These are phyloP conservation scores for Perizoma flavofasciatum DNA, from an alignment of 2,888 invertebrate genomes.

Conservation along the genomic window DNA sequence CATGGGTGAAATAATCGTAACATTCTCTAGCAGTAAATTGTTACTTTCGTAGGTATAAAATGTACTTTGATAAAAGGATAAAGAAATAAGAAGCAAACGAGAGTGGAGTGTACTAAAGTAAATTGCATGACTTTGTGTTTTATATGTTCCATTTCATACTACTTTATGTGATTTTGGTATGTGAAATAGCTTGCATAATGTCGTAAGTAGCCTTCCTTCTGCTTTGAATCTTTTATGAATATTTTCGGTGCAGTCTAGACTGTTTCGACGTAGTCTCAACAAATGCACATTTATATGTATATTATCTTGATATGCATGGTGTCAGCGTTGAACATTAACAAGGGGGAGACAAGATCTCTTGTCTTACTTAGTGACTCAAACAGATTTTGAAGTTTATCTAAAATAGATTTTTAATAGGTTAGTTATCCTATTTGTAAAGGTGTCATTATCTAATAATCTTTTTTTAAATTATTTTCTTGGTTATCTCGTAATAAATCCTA, in stretches of 20 bases:
- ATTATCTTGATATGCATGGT: too few species aligned
- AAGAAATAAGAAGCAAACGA: constrained; percentile 9
- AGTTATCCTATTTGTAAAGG: too few species aligned
- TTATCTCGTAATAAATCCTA: too few species aligned
- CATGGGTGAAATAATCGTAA: neutral
- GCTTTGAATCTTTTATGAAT: constrained; percentile 21
- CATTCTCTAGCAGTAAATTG: constrained; percentile 8
- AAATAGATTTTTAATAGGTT: too few species aligned
- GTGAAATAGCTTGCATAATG: constrained; percentile 9
- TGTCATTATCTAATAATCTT: too few species aligned
- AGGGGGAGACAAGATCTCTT: too few species aligned
- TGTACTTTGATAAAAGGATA: constrained; percentile 9
- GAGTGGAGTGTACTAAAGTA: constrained; percentile 13
- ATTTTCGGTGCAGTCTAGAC: constrained; percentile 16
- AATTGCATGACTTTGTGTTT: constrained; percentile 23
- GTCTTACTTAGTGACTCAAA: too few species aligned
- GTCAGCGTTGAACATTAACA: too few species aligned
- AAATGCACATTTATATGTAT: neutral
- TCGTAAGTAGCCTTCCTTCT: constrained; percentile 12
- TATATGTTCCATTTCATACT: constrained; percentile 15
- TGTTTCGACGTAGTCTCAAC: constrained; percentile 6
- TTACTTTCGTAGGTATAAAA: constrained; percentile 6
- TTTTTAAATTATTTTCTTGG: too few species aligned
- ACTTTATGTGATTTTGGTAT: constrained; percentile 9
- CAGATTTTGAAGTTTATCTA: too few species aligned